phyloP scores from a whole-genome alignment of 2,888 invertebrate genomes.

The Drosophila anomalata region DNA sequence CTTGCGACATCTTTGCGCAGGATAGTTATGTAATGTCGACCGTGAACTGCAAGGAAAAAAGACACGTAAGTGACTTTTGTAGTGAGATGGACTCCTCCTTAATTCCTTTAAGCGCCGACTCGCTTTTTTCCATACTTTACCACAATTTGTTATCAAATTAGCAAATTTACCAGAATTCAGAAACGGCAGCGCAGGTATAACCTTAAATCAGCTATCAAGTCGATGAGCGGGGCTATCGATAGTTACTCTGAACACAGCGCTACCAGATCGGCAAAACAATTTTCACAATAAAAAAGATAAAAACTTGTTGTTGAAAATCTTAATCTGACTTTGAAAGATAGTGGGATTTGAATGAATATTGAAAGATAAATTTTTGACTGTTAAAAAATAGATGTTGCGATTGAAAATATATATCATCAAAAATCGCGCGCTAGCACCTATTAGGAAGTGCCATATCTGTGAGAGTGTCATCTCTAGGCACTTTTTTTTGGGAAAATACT shows the following conservation, averaged over 20 bases:
- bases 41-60: slow-evolving; percentile 54
- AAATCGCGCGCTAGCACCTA: not conserved
- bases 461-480: not conserved
- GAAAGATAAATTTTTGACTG: not conserved
- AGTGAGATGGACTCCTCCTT: not conserved
- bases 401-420: not conserved
- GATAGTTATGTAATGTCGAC: slow-evolving; percentile 77
- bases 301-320: not conserved
- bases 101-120: too few relatives aligned
- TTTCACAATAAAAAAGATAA: not conserved
- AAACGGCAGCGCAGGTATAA: slow-evolving; percentile 56
- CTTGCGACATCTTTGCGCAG: slow-evolving; percentile 78
- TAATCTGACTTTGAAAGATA: not conserved
- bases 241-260: not conserved
- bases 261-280: not conserved
- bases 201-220: slow-evolving; percentile 77
- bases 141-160: slow-evolving; percentile 16
- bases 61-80: slow-evolving; percentile 10
- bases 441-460: not conserved
- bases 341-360: not conserved
- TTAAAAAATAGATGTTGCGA: not conserved
- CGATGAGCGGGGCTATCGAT: slow-evolving; percentile 51
- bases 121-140: not conserved
- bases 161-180: slow-evolving; percentile 61
- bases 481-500: slow-evolving; percentile 1